Evolutionary conservation across 2,888 invertebrate genomes (phyloP).

Genomic region (Liodrosophila aerea): DNA sequence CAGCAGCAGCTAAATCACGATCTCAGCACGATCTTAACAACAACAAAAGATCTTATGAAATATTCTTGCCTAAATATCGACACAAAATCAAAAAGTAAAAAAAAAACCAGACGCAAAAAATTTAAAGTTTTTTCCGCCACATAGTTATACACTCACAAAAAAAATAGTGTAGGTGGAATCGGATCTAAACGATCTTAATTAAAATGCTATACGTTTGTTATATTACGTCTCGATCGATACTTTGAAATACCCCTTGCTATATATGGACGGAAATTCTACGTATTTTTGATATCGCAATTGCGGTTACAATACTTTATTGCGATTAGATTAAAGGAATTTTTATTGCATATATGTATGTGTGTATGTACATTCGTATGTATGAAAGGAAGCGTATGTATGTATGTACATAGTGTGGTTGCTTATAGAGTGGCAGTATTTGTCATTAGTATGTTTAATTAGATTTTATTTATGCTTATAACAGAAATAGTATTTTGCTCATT

Average conservation of each 20-base stretch:
- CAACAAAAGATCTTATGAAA: conserved; percentile 68
- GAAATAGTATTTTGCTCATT: too few relatives aligned
- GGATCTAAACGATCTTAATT: conserved; percentile 3
- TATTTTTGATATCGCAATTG: neutral
- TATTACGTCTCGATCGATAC: too few relatives aligned
- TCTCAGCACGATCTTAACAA: conserved; percentile 71
- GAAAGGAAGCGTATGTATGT: too few relatives aligned
- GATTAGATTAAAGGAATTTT: neutral
- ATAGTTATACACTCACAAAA: too few relatives aligned
- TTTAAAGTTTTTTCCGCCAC: neutral
- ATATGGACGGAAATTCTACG: too few relatives aligned
- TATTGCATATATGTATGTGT: too few relatives aligned
- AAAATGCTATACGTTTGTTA: neutral
- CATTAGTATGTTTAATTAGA: too few relatives aligned
- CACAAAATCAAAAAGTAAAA: conserved; percentile 41
- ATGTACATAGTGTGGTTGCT: too few relatives aligned
- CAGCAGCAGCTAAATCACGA: conserved; percentile 64
- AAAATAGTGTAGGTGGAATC: conserved; percentile 16
- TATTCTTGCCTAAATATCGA: conserved; percentile 55
- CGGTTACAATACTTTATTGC: neutral
- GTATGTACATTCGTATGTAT: too few relatives aligned
- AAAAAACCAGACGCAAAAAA: conserved; percentile 20
- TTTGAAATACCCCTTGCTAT: too few relatives aligned
- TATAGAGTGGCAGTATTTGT: too few relatives aligned
- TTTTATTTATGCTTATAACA: too few relatives aligned